Evolutionary conservation across 2,797 vertebrate genomes (phyloP).

Genomic region (Danio tinwini): DNA sequence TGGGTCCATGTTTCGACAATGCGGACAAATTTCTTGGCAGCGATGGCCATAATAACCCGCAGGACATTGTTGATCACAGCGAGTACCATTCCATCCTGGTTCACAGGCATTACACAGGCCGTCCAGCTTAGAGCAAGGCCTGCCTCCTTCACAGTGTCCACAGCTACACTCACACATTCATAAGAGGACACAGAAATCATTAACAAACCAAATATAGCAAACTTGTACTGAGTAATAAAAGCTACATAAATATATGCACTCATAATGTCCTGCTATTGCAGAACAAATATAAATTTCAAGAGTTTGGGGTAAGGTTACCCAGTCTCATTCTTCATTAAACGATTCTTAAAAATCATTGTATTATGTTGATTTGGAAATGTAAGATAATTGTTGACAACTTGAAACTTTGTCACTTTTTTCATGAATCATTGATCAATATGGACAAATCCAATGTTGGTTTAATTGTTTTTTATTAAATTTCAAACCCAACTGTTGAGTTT

Average conservation of each 20-base stretch:
- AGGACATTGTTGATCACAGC: constrained; percentile 80
- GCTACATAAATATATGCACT: background rate
- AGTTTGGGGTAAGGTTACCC: background rate
- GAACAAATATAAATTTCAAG: background rate
- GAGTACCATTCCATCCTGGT: constrained; percentile 89
- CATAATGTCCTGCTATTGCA: background rate
- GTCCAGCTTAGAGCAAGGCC: constrained; percentile 79
- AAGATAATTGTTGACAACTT: no score
- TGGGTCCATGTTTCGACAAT: constrained; percentile 76
- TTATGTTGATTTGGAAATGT: no score
- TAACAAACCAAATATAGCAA: background rate
- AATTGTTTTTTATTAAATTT: no score
- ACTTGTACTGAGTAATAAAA: background rate
- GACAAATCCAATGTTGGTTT: no score
- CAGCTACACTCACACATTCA: constrained; percentile 72
- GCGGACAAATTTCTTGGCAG: constrained; percentile 83
- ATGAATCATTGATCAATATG: no score
- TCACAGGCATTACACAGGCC: constrained; percentile 85
- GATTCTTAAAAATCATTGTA: no score
- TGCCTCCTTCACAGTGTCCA: constrained; percentile 79
- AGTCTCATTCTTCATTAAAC: no score
- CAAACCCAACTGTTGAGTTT: no score
- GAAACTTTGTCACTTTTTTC: no score
- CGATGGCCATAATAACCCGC: constrained; percentile 80
- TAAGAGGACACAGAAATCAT: background rate